phyloP scores from a whole-genome alignment of 2,113 vertebrate genomes.

The Coturnix japonica region DNA sequence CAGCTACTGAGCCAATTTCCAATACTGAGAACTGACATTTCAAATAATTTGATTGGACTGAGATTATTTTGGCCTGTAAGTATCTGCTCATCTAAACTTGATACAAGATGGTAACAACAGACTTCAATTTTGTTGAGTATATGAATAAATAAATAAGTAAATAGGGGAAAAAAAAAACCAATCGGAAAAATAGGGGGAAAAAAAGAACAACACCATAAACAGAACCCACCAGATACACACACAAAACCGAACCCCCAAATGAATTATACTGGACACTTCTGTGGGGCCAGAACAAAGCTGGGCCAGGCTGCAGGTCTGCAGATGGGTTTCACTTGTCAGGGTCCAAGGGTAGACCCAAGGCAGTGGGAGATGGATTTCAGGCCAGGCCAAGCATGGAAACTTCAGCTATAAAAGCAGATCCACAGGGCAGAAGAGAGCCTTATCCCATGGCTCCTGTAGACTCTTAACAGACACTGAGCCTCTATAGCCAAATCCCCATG shows the following conservation, averaged over 20 bases:
- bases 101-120: neutral
- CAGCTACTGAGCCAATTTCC: neutral
- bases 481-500: fast-evolving
- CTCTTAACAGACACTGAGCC: no score
- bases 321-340: no score
- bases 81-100: neutral
- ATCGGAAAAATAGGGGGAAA: neutral
- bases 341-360: neutral
- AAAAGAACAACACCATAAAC: neutral
- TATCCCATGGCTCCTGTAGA: neutral
- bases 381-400: fast-evolving
- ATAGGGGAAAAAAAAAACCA: neutral
- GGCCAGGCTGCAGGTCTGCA: neutral
- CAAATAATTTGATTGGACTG: neutral
- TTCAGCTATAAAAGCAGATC: neutral
- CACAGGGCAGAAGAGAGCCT: fast-evolving
- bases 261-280: neutral
- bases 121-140: neutral
- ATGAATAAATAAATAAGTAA: neutral
- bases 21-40: neutral
- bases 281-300: neutral
- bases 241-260: neutral
- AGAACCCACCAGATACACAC: neutral
- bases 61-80: neutral
- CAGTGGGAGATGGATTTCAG: neutral